phyloP scores from a whole-genome alignment of 2,888 invertebrate species.

The Dendrolimus houi region DNA sequence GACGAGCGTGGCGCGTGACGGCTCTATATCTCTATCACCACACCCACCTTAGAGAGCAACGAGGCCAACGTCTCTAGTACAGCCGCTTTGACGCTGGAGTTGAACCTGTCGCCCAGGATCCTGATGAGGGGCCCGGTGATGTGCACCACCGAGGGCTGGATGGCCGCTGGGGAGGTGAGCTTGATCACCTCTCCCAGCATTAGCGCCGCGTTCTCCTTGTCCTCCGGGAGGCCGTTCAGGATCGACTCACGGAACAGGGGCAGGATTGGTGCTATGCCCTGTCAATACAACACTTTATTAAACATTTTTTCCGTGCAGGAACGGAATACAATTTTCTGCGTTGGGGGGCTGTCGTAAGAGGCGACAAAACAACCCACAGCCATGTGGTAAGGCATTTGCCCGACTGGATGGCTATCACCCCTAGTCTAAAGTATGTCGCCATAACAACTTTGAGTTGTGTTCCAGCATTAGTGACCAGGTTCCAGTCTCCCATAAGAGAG shows the following conservation, averaged over 20 bases:
- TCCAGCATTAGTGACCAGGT: no score
- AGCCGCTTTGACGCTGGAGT: conserved; percentile 95
- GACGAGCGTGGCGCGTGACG: no score
- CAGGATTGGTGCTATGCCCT: conserved; percentile 94
- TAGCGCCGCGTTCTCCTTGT: conserved; percentile 96
- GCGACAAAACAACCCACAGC: no score
- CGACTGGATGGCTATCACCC: no score
- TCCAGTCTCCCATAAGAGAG: no score
- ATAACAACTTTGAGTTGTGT: no score
- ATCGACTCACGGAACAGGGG: conserved; percentile 98
- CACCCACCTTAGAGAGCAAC: conserved; percentile 88
- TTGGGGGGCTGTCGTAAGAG: no score
- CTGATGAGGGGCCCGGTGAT: conserved; percentile 98
- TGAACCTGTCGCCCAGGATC: conserved; percentile 96
- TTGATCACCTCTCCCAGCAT: conserved; percentile 90
- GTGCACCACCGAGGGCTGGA: conserved; percentile 97
- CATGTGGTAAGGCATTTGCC: no score
- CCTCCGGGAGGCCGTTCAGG: conserved; percentile 94
- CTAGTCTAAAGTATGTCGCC: no score
- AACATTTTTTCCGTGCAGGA: no score
- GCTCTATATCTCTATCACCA: no score
- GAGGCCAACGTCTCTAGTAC: conserved; percentile 95
- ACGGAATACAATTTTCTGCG: no score
- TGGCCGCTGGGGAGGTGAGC: conserved; percentile 88
- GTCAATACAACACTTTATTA: conserved; percentile 12